Evolutionary conservation across 1,140 invertebrate species (phyloP).

Genomic region (Theocolax elegans): DNA sequence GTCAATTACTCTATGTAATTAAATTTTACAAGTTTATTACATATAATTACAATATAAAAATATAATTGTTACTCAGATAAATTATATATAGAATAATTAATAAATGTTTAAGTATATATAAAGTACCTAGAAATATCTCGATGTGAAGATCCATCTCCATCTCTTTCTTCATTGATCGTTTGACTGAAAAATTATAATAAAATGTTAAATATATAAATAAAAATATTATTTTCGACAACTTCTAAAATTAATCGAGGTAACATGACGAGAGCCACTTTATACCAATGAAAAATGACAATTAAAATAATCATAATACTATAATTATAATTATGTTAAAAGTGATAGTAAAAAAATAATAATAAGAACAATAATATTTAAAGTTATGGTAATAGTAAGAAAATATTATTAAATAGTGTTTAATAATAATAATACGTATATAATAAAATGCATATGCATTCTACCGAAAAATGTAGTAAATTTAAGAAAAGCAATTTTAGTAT

Average conservation of each 20-base stretch:
- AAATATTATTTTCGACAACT: background rate
- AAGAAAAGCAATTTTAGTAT: no score
- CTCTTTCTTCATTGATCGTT: conserved; percentile 75
- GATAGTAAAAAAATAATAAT: conserved; percentile 10
- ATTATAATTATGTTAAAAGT: background rate
- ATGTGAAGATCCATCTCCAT: conserved; percentile 67
- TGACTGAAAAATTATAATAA: conserved; percentile 67
- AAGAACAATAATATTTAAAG: conserved; percentile 27
- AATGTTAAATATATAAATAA: background rate
- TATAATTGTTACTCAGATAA: no score
- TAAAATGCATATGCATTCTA: no score
- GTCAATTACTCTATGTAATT: no score
- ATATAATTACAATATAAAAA: no score
- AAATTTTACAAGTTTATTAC: no score
- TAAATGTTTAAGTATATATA: no score
- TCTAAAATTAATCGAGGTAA: conserved; percentile 2
- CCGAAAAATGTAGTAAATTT: no score
- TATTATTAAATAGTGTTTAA: no score
- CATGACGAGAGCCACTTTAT: conserved; percentile 13
- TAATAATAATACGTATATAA: no score
- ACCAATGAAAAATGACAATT: background rate
- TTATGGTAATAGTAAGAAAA: no score
- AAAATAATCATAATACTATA: conserved; percentile 10
- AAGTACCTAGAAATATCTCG: conserved; percentile 69
- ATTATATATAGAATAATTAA: no score